Base-by-base conservation (phyloP, 2,113 vertebrate species). In the Sceloporus undulatus region DNA sequence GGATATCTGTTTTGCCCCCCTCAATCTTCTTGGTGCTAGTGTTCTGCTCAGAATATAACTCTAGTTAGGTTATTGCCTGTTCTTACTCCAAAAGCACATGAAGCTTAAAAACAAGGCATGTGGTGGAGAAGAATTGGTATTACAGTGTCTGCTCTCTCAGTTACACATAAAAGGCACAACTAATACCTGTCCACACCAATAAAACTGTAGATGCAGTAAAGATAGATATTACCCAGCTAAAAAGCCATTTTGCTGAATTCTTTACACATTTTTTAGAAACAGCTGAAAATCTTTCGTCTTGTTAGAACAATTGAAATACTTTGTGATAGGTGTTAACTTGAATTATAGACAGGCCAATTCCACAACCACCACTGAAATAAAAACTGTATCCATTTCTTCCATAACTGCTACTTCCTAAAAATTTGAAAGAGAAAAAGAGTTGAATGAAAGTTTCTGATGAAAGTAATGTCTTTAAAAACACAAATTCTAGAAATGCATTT, bases 241-340 rank as follows among this genome's bases (percentile, higher is more conserved):
- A 85, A 78, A 86, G 13, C 8, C n/a, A 34, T 38, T 87, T 56
- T 40, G 42, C 42, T 54, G 80, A 86, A 79, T 27, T 9, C 23
- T 27, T 71, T 52, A 34, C 21, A 52, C 52, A 25, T 80, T 54
- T 71, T 71, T 66, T 73, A 73, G 18, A 81, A 74, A 21, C 34
- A 8, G 52, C 29, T 81, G n/a, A 81, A 80, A 80, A 59, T 59
- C 5, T 40, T 87, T 78, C 11, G 7, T 62, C 85, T 73, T 87
- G 52, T 82, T 27, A 75, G 74, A 81, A 21, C 56, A 81, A 62
- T 62, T 87, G 34, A 74, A 81, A 74, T 40, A 27, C 16, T 81
- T 38, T 14, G 5, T 40, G 9, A 79, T 29, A 19, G 29, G 23
- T 85, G n/a, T 65, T 87, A 79, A 52, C 6, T 42, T 85, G 14